A percentile compares a stretch with the other conserved stretches of the same genome.
Evolutionary conservation across 1,140 invertebrate species (phyloP).

Genomic region (Medauroidea extradentata): DNA sequence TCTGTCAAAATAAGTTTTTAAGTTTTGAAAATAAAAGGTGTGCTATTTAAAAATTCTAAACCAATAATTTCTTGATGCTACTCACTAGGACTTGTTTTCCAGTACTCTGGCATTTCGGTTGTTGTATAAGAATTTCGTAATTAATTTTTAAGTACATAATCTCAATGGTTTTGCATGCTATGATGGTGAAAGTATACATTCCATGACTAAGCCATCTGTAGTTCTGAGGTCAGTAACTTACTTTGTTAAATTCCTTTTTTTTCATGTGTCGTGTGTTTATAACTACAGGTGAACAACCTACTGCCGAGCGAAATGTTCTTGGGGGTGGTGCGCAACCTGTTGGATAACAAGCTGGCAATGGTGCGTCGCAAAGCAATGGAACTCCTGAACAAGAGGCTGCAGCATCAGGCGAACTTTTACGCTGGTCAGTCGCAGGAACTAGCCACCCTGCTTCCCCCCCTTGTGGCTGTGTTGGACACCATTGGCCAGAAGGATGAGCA

Average conservation of each 20-base stretch:
- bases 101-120: no score
- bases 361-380: slow-evolving; percentile 79
- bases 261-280: slow-evolving; percentile 5
- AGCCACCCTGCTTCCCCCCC: slow-evolving; percentile 52
- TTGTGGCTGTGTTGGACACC: slow-evolving; percentile 60
- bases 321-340: slow-evolving; percentile 62
- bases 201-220: no score
- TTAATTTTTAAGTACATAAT: no score
- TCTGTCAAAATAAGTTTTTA: no score
- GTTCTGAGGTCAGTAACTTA: slow-evolving; percentile 6
- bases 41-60: no score
- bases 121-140: no score
- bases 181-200: no score
- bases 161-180: not conserved
- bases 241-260: slow-evolving; percentile 17
- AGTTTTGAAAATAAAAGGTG: no score
- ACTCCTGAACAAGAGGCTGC: slow-evolving; percentile 72
- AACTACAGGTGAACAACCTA: slow-evolving; percentile 60
- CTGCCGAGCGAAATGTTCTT: slow-evolving; percentile 74
- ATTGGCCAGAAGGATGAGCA: slow-evolving; percentile 45
- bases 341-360: slow-evolving; percentile 60
- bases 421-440: slow-evolving; percentile 31
- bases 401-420: slow-evolving; percentile 56
- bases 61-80: no score
- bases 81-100: no score